Evolutionary conservation across 2,888 invertebrate genomes (phyloP), one percentile per base, ranked within the genome.

Genomic region (Ceraclea dissimilis): DNA sequence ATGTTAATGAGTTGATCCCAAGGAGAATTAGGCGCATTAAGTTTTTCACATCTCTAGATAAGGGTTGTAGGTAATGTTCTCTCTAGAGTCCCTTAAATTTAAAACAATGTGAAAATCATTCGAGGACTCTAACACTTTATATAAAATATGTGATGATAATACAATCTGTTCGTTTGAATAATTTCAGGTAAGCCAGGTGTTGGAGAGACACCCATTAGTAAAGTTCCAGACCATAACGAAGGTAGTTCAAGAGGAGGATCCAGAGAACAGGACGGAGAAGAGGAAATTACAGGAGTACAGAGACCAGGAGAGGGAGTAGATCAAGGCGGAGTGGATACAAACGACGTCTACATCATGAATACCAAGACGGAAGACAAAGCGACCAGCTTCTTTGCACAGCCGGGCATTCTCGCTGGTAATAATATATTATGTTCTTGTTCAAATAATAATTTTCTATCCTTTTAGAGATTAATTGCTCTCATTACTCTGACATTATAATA

Each of bases 301-400:
- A 72, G 70, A 66, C 70, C 73, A 68, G 69, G 72, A 67, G 73
- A 72, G 66, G 74, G 57, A 13, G 54, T 43, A 68, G 64, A 69
- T 71, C 2, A 17, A 22, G 74, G 74, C 17, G 72, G 72, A 20
- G 75, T 75, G 59, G 76, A 76, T 48, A 59, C 52, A 72, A 82
- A 78, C 77, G 84, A 82, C 65, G 86, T 84, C 58, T 80, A 82
- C 76, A 88, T 87, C 75, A 90, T 91, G 90, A 87, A 88, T 77
- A 81, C 84, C 62, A 88, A 88, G 75, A 79, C 84, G 63, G 90
- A 89, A 67, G 90, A 92, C 70, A 83, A 88, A 68, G 85, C 89
- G 69, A 87, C 91, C 71, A 91, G 93, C 69, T 93, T 94, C 85
- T 93, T 94, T 74, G 90, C 93, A 66, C 93, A 93, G 77, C 93